Evolutionary conservation across 2,888 invertebrate species (phyloP).

Genomic region (Nephrotoma appendiculata): DNA sequence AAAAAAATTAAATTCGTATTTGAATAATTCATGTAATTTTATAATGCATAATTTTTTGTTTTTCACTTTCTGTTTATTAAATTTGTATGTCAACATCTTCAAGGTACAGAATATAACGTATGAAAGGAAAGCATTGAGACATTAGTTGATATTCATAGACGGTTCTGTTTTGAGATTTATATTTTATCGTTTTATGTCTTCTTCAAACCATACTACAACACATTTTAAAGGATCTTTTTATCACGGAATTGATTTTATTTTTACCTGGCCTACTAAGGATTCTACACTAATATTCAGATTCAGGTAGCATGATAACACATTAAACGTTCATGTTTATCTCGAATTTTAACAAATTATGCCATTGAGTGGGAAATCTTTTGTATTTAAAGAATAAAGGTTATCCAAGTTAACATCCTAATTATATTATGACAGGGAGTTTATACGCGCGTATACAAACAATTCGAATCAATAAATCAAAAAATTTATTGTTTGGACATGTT

Average conservation of each 20-base stretch:
- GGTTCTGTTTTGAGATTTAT: not conserved
- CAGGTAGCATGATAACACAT: not conserved
- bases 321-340: not conserved
- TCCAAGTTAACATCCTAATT: not conserved
- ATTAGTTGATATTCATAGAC: not conserved
- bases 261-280: not conserved
- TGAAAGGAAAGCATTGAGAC: not conserved
- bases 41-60: not conserved
- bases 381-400: not conserved
- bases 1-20: not conserved
- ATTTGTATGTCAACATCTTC: not conserved
- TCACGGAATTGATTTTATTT: not conserved
- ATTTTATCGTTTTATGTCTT: not conserved
- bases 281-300: not conserved
- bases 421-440: not conserved
- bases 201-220: not conserved
- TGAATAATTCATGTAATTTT: not conserved
- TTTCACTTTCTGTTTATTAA: not conserved
- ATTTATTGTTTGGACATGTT: not conserved
- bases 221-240: not conserved
- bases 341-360: not conserved
- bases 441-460: not conserved
- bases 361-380: not conserved
- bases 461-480: not conserved
- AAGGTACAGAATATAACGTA: not conserved